These are phyloP conservation scores for Chrysomallon squamiferum DNA, from an alignment of 1,140 invertebrate genomes.

Conservation along the genomic window DNA sequence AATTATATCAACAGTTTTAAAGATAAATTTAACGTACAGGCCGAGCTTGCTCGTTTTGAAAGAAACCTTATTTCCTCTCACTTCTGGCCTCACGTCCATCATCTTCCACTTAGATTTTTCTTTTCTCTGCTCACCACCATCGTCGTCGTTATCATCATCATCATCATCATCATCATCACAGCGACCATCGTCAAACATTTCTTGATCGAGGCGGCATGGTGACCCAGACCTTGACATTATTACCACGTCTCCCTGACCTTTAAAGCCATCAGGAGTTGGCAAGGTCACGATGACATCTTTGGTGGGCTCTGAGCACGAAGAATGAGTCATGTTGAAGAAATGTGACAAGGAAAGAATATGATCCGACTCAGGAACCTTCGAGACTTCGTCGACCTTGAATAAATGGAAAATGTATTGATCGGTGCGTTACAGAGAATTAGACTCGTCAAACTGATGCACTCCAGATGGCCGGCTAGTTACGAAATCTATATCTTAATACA, in stretches of 20 bases:
- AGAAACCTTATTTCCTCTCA: background rate
- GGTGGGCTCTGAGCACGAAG: background rate
- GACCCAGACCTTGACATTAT: conserved; percentile 1
- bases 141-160: background rate
- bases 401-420: too few species aligned
- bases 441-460: too few species aligned
- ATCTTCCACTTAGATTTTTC: background rate
- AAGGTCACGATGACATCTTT: background rate
- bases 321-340: conserved; percentile 3
- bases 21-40: background rate
- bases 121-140: background rate
- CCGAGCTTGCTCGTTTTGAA: conserved; percentile 2
- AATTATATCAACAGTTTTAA: too few species aligned
- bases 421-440: too few species aligned
- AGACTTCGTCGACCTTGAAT: background rate
- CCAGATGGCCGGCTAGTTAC: too few species aligned
- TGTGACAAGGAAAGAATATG: background rate
- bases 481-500: too few species aligned
- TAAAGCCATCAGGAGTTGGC: background rate
- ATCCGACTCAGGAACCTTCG: background rate
- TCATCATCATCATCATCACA: background rate
- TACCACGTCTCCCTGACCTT: background rate
- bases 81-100: background rate
- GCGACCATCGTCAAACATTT: too few species aligned
- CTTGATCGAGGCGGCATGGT: background rate